A percentile compares a stretch with the other conserved stretches of the same genome.
phyloP scores from a whole-genome alignment of 2,888 invertebrate genomes.

The Allophyes oxyacanthae region DNA sequence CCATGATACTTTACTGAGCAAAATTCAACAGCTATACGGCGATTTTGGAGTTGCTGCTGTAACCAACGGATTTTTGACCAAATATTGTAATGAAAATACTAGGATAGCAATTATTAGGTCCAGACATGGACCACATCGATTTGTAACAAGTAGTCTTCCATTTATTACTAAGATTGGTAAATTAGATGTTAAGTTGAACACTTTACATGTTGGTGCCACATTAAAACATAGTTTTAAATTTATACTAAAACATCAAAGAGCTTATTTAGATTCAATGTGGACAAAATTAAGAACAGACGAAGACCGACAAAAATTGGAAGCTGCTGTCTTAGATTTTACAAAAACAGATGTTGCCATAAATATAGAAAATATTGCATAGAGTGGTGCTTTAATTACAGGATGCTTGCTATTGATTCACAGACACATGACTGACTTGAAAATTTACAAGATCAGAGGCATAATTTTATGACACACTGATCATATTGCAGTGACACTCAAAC shows the following conservation, averaged over 20 bases:
- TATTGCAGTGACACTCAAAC: too few species aligned
- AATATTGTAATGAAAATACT: constrained; percentile 94
- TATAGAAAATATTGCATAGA: constrained; percentile 77
- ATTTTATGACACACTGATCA: too few species aligned
- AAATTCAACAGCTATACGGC: constrained; percentile 92
- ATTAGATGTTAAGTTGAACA: constrained; percentile 89
- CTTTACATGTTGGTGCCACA: constrained; percentile 93
- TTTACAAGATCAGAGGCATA: too few species aligned
- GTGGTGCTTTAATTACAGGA: constrained; percentile 15
- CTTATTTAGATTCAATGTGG: constrained; percentile 91
- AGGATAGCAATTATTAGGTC: constrained; percentile 92
- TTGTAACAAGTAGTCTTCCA: constrained; percentile 92
- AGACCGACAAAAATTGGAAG: constrained; percentile 89
- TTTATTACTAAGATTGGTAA: constrained; percentile 91
- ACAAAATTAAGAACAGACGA: constrained; percentile 89
- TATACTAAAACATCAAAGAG: constrained; percentile 91
- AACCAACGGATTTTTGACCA: constrained; percentile 92
- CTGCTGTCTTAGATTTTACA: constrained; percentile 82
- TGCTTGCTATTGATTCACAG: not conserved
- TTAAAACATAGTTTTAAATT: constrained; percentile 94
- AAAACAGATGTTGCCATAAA: constrained; percentile 83
- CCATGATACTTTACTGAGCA: constrained; percentile 88
- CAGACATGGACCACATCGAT: constrained; percentile 93
- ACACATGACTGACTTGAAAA: too few species aligned
- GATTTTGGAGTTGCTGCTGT: constrained; percentile 93